A percentile compares a stretch with the other conserved stretches of the same genome.
Evolutionary conservation across 2,113 vertebrate genomes (phyloP).

Genomic region (Lucifuga dentata): DNA sequence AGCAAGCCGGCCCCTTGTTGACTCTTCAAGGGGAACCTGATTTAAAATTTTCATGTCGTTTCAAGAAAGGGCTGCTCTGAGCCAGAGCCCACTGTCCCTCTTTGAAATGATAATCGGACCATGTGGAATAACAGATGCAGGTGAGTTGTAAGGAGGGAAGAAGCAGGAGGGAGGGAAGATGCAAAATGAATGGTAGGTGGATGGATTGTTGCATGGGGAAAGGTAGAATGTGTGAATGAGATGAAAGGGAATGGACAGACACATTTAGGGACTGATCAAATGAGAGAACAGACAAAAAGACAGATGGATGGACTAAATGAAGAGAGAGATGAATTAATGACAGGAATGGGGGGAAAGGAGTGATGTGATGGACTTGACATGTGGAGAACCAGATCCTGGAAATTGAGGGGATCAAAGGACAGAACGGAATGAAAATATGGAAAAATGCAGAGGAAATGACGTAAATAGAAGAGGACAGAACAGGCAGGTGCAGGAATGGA

Average conservation of each 20-base stretch:
- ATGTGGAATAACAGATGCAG: conserved; percentile 69
- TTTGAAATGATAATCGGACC: conserved; percentile 82
- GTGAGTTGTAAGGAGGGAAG: conserved; percentile 37
- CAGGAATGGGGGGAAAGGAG: not conserved
- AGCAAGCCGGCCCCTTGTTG: conserved; percentile 43
- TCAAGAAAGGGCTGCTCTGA: conserved; percentile 49
- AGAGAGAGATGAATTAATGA: not conserved
- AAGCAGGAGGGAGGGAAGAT: conserved; percentile 1
- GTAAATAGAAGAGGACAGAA: not conserved
- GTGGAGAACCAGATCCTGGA: not conserved
- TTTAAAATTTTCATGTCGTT: conserved; percentile 67
- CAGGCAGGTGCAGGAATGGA: not conserved
- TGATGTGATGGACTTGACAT: too few relatives aligned
- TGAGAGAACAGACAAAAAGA: not conserved
- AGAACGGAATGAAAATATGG: not conserved
- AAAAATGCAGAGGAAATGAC: not conserved
- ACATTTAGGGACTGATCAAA: conserved; percentile 1
- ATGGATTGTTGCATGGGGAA: conserved; percentile 1
- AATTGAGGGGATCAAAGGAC: not conserved
- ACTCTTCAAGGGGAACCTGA: conserved; percentile 58
- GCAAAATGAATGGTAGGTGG: conserved; percentile 5
- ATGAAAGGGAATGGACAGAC: not conserved
- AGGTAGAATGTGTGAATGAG: not conserved
- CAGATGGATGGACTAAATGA: not conserved
- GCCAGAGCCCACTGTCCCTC: conserved; percentile 51